These are phyloP conservation scores for Mixornis gularis DNA, from an alignment of 2,113 vertebrate genomes.

Conservation along the genomic window DNA sequence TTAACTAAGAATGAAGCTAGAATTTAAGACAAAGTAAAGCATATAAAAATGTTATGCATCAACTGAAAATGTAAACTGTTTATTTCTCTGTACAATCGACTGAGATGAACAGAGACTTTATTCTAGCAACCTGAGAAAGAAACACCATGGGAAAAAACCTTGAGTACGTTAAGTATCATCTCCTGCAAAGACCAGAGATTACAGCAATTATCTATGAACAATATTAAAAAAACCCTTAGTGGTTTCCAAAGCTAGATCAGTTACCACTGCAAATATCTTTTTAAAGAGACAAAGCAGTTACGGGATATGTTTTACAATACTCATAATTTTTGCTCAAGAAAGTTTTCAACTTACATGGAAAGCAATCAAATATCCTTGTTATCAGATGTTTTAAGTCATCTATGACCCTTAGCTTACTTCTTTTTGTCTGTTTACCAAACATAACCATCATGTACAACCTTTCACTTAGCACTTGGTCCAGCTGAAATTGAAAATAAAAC, in stretches of 20 bases:
- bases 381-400: not conserved
- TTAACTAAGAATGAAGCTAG: slow-evolving; percentile 16
- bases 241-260: not conserved
- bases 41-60: slow-evolving; percentile 30
- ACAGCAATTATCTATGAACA: slow-evolving; percentile 15
- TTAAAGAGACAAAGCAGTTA: not conserved
- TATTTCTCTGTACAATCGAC: slow-evolving; percentile 1
- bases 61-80: slow-evolving; percentile 17
- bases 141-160: slow-evolving; percentile 13
- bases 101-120: slow-evolving; percentile 13
- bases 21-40: slow-evolving; percentile 12
- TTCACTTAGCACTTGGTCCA: not conserved
- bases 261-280: not conserved
- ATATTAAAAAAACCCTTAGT: slow-evolving; percentile 29
- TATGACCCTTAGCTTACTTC: not conserved
- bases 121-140: slow-evolving; percentile 6
- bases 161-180: slow-evolving; percentile 8
- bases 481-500: not conserved
- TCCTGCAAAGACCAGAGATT: slow-evolving; percentile 47
- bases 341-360: not conserved
- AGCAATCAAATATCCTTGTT: not conserved
- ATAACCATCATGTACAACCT: not conserved
- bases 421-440: not conserved
- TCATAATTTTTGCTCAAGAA: not conserved
- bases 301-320: not conserved